Evolutionary conservation across 2,113 vertebrate species (phyloP), one percentile per base, ranked within the genome.

Genomic region (Anolis carolinensis): DNA sequence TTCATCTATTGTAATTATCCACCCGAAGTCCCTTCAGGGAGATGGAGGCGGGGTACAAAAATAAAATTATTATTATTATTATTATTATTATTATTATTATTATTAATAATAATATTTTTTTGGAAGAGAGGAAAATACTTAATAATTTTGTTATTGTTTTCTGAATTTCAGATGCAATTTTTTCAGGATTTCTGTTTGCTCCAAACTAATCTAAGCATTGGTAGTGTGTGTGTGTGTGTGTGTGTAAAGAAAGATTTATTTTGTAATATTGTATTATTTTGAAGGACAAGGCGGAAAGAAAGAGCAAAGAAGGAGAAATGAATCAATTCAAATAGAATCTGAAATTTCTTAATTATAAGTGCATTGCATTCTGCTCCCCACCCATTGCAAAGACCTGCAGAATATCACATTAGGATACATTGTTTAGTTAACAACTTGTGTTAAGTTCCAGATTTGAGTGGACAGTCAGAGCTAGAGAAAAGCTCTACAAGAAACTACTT

Each of bases 401-500:
- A 85, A 1, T 71, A 39, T 3, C 87, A 74, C 86, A 86, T 78
- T 81, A 65, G 10, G 70, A 62, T 0, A 72, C 90, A 52, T 82
- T 6, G 1, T 91, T 93, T 80, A 88, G 21, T 62, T 88, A 86
- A 2, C 86, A 77, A 86, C 89, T 90, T 1, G 7, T 83, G 44
- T 76, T 20, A 65, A 70, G 27, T 62, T 85, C 87, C 18, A 76
- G 82, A 76, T 36, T 86, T 73, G 23, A 90, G 81, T 86, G 87
- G 13, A 82, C 32, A 79, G 1, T 21, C 39, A 11, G 30, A 62
- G 1, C 48, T 34, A 76, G 75, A 85, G 75, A 65, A 77, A 55
- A 32, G 23, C 39, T 78, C 59, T 73, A 23, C n/a, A 73, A 87
- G 36, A 88, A 92, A 82, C 0, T 0, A 75, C 5, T 83, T 62